A percentile compares a stretch with the other conserved stretches of the same genome.
phyloP scores from a whole-genome alignment of 2,888 invertebrate genomes.

The Tinea pellionella region DNA sequence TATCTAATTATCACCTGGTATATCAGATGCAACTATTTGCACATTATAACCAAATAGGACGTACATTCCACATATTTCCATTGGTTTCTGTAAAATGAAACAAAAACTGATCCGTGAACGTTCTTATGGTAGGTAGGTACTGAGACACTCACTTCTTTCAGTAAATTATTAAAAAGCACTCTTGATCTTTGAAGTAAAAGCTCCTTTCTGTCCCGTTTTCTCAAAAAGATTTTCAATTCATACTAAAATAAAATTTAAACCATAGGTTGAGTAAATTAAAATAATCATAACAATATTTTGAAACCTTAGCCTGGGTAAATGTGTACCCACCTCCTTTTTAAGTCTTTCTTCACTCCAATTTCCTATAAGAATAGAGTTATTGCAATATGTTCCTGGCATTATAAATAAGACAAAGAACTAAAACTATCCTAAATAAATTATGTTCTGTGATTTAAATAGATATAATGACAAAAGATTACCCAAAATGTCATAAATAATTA shows the following conservation, averaged over 20 bases:
- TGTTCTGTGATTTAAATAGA: no score
- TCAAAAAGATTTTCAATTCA: slow-evolving; percentile 50
- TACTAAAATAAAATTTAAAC: slow-evolving; percentile 37
- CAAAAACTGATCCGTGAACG: not conserved
- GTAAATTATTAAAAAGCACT: slow-evolving; percentile 52
- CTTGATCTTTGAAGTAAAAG: slow-evolving; percentile 54
- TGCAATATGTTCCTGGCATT: slow-evolving; percentile 20
- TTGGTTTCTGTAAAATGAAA: slow-evolving; percentile 32
- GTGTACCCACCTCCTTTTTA: slow-evolving; percentile 41
- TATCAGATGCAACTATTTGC: slow-evolving; percentile 56
- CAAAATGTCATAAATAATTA: no score
- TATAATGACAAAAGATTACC: no score
- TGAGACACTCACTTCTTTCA: slow-evolving; percentile 41
- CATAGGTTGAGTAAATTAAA: no score
- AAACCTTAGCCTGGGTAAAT: not conserved
- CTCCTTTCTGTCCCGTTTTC: slow-evolving; percentile 53
- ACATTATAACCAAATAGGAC: slow-evolving; percentile 50
- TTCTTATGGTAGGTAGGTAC: not conserved
- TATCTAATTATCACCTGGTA: slow-evolving; percentile 38
- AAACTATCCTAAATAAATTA: no score
- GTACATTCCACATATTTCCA: slow-evolving; percentile 43
- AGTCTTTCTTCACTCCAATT: slow-evolving; percentile 59
- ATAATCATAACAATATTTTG: not conserved
- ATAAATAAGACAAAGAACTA: not conserved
- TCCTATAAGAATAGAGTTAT: slow-evolving; percentile 47